A percentile compares a stretch with the other conserved stretches of the same genome.
These are phyloP conservation scores for Meiosimyza decipiens DNA, from an alignment of 2,888 invertebrate species.

Conservation along the genomic window DNA sequence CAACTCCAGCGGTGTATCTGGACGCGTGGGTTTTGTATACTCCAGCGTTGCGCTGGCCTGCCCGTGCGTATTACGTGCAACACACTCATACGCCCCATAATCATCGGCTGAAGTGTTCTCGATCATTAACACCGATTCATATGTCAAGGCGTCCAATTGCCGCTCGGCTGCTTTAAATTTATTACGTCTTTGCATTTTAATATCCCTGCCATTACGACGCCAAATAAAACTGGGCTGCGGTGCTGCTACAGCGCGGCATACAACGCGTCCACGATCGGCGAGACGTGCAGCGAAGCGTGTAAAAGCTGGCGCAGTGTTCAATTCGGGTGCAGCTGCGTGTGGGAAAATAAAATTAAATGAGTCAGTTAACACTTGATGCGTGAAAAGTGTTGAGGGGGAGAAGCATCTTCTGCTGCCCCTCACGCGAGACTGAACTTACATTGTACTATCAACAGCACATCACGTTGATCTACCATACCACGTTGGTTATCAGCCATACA, in stretches of 20 bases:
- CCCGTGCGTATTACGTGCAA: constrained; percentile 58
- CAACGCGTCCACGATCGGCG: constrained; percentile 57
- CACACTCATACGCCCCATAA: constrained; percentile 61
- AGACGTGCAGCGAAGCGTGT: constrained; percentile 60
- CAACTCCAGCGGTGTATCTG: constrained; percentile 57
- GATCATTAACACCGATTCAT: constrained; percentile 57
- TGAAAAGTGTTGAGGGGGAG: neutral
- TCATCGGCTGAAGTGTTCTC: constrained; percentile 62
- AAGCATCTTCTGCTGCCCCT: neutral
- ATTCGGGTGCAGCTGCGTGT: constrained; percentile 57
- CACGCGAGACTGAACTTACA: constrained; percentile 50
- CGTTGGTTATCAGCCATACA: constrained; percentile 62
- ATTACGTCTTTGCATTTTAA: constrained; percentile 61
- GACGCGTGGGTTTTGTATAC: constrained; percentile 60
- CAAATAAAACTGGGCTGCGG: constrained; percentile 61
- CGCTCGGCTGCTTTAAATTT: constrained; percentile 59
- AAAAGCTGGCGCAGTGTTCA: constrained; percentile 56
- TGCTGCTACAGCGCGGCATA: constrained; percentile 58
- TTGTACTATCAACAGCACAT: constrained; percentile 61
- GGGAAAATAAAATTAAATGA: constrained; percentile 12
- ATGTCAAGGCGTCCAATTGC: constrained; percentile 56
- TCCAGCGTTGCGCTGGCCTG: constrained; percentile 60
- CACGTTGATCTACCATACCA: constrained; percentile 53
- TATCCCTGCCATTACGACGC: constrained; percentile 62
- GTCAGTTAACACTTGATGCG: neutral